A percentile compares a stretch with the other conserved stretches of the same genome.
Evolutionary conservation across 2,797 vertebrate species (phyloP).

Genomic region (Dromococcyx pavoninus): DNA sequence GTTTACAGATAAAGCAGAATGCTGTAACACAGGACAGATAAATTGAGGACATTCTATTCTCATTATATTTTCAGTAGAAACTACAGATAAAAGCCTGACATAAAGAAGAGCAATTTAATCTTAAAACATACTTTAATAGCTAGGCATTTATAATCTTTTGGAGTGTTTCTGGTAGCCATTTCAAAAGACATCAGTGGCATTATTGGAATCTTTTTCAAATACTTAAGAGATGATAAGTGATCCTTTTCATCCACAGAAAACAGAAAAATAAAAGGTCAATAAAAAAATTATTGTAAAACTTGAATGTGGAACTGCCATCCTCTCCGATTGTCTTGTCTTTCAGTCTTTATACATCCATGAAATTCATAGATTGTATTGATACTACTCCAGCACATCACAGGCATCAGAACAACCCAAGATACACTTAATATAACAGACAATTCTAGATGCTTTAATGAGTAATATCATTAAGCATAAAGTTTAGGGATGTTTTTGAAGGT

Average conservation of each 20-base stretch:
- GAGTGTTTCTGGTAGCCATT: background rate
- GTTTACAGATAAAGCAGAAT: slow-evolving; percentile 38
- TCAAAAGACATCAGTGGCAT: background rate
- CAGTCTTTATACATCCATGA: background rate
- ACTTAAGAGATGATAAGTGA: background rate
- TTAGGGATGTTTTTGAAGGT: background rate
- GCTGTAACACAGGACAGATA: background rate
- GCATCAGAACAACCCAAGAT: background rate
- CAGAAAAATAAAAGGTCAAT: background rate
- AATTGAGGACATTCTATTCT: slow-evolving; percentile 21
- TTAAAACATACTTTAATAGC: background rate
- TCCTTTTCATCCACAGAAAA: background rate
- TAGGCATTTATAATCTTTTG: background rate
- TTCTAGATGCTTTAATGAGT: background rate
- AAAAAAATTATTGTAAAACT: background rate
- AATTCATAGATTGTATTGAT: background rate
- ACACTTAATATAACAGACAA: background rate
- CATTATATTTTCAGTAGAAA: background rate
- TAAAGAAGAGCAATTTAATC: slow-evolving; percentile 1
- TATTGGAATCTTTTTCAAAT: background rate
- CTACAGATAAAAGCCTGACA: slow-evolving; percentile 1
- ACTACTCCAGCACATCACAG: background rate
- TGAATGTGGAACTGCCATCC: background rate
- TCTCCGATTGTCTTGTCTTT: background rate
- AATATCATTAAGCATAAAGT: background rate